A percentile compares a stretch with the other conserved stretches of the same genome.
Conservation (phyloP, 2,888 invertebrate genomes). For the Luperina nickerlii region DNA sequence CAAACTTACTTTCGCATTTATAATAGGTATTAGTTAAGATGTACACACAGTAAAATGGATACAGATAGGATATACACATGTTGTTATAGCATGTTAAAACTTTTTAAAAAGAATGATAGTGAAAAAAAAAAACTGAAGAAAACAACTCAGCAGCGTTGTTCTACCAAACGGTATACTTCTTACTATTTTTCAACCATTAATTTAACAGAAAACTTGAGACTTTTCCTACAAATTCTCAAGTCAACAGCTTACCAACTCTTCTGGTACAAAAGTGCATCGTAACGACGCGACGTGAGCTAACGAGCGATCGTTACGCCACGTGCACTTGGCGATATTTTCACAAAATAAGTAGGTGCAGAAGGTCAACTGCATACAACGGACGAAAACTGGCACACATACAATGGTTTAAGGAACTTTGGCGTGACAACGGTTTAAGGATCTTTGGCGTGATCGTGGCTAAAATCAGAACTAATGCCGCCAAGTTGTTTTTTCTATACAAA, state of each 20-base stretch:
- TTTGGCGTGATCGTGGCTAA: background rate
- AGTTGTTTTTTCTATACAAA: too few relatives aligned
- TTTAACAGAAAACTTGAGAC: constrained; percentile 12
- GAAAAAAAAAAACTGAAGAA: background rate
- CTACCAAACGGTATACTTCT: background rate
- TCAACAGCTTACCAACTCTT: constrained; percentile 43
- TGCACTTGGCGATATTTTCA: constrained; percentile 53
- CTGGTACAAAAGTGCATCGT: constrained; percentile 66
- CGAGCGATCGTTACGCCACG: constrained; percentile 70
- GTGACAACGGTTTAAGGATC: too few relatives aligned
- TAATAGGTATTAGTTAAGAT: too few relatives aligned
- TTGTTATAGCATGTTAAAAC: background rate
- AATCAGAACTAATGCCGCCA: too few relatives aligned
- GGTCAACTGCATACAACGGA: background rate
- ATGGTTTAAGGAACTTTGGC: too few relatives aligned
- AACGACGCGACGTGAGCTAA: constrained; percentile 68
- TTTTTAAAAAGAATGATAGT: background rate
- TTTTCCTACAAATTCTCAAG: constrained; percentile 57
- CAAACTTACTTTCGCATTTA: too few relatives aligned
- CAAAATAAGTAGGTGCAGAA: constrained; percentile 5
- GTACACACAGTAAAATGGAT: too few relatives aligned
- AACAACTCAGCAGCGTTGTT: background rate
- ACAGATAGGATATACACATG: too few relatives aligned
- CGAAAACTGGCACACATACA: too few relatives aligned
- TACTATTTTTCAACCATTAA: constrained; percentile 3